Conservation (phyloP, 2,888 invertebrate species). For the Eudemis profundana region DNA sequence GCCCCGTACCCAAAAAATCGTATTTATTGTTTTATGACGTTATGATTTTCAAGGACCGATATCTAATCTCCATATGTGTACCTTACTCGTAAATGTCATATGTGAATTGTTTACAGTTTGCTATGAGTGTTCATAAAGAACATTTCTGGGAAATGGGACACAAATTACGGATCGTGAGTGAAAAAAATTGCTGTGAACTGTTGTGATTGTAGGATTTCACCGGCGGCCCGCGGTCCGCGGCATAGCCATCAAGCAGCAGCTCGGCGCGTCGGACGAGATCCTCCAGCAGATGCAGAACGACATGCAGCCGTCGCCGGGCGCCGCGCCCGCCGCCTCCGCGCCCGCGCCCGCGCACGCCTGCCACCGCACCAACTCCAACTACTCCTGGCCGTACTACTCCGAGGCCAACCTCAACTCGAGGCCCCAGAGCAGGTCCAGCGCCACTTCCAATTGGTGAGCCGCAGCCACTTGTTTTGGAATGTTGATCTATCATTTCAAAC, state of each 20-base stretch:
- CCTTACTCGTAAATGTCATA: too few relatives aligned
- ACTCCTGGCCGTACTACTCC: constrained; percentile 89
- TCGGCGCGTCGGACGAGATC: constrained; percentile 92
- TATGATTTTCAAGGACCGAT: too few relatives aligned
- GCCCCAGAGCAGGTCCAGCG: constrained; percentile 74
- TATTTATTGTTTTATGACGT: too few relatives aligned
- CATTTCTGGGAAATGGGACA: too few relatives aligned
- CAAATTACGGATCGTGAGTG: too few relatives aligned
- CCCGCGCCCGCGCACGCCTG: constrained; percentile 69
- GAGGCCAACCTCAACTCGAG: constrained; percentile 83
- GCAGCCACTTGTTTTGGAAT: background rate
- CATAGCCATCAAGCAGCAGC: constrained; percentile 91
- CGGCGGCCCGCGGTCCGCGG: constrained; percentile 95
- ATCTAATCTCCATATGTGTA: too few relatives aligned
- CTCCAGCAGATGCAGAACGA: constrained; percentile 93
- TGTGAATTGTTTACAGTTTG: too few relatives aligned
- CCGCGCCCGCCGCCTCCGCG: constrained; percentile 51
- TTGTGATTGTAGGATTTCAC: constrained; percentile 86
- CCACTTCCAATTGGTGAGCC: constrained; percentile 70
- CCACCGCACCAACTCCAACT: constrained; percentile 71
- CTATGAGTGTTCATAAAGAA: too few relatives aligned
- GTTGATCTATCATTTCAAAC: too few relatives aligned
- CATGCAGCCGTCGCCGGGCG: constrained; percentile 73
- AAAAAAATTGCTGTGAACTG: too few relatives aligned
- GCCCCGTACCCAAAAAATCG: too few relatives aligned